Conservation (phyloP, 2,888 invertebrate genomes). For the Drosophila picticornis region DNA sequence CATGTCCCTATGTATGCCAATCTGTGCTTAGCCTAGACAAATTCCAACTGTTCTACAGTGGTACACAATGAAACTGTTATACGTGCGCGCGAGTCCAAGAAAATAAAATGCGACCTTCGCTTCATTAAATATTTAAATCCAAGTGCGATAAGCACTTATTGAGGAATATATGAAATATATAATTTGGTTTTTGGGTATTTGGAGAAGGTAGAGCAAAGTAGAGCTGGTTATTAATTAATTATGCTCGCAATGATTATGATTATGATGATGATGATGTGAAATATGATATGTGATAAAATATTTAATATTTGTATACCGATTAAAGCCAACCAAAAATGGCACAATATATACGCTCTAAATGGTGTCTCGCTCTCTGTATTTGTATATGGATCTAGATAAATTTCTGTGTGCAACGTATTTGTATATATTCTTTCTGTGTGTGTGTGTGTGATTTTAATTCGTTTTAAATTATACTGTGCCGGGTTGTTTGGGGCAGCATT, state of each 20-base stretch:
- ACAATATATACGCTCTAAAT: slow-evolving; percentile 33
- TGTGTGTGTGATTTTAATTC: slow-evolving; percentile 66
- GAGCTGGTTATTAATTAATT: slow-evolving; percentile 44
- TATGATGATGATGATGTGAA: not conserved
- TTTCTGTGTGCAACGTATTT: slow-evolving; percentile 3
- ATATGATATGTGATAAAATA: slow-evolving; percentile 32
- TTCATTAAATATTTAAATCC: slow-evolving; percentile 73
- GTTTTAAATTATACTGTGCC: slow-evolving; percentile 72
- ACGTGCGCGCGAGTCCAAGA: slow-evolving; percentile 5
- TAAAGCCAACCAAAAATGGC: slow-evolving; percentile 49
- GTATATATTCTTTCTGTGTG: slow-evolving; percentile 3
- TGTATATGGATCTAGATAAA: slow-evolving; percentile 46
- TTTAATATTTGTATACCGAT: slow-evolving; percentile 7
- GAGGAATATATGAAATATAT: slow-evolving; percentile 24
- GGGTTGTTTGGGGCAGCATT: slow-evolving; percentile 51
- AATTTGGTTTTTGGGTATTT: slow-evolving; percentile 20
- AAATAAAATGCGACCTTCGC: slow-evolving; percentile 37
- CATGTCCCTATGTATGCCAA: slow-evolving; percentile 38
- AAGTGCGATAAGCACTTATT: slow-evolving; percentile 56
- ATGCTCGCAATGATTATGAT: slow-evolving; percentile 2
- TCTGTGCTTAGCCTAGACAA: slow-evolving; percentile 47
- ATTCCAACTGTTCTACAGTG: slow-evolving; percentile 23
- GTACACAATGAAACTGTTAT: slow-evolving; percentile 35
- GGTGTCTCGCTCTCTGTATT: slow-evolving; percentile 27
- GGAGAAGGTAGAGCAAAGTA: slow-evolving; percentile 18